Evolutionary conservation across 2,113 vertebrate genomes (phyloP).

Genomic region (Ahaetulla prasina): DNA sequence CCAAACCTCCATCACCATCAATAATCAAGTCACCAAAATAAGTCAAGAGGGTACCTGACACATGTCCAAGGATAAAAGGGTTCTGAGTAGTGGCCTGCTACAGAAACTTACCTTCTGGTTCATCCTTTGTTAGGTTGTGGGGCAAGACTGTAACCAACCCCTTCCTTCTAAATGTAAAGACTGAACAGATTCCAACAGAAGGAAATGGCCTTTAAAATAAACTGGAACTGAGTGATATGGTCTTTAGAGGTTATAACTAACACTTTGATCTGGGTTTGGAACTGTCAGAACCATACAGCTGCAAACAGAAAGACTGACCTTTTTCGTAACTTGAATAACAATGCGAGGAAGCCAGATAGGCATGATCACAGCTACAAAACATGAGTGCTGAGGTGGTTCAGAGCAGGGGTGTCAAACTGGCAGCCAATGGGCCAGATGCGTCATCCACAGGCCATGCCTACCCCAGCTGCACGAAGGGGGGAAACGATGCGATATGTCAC

Average conservation of each 20-base stretch:
- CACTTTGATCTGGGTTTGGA: neutral
- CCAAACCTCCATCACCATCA: neutral
- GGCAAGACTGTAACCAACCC: neutral
- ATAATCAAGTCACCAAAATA: neutral
- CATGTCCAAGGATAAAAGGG: neutral
- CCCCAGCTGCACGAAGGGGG: too few relatives aligned
- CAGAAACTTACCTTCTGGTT: neutral
- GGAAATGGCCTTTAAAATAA: neutral
- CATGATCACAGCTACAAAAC: neutral
- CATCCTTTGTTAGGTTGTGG: neutral
- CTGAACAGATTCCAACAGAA: neutral
- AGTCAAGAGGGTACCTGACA: neutral
- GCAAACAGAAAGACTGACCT: neutral
- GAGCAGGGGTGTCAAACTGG: too few relatives aligned
- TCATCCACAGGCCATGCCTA: fast-evolving
- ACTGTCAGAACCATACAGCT: neutral
- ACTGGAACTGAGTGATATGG: neutral
- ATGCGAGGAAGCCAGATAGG: neutral
- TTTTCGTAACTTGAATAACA: neutral
- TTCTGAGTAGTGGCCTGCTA: neutral
- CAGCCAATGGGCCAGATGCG: fast-evolving
- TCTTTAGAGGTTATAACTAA: neutral
- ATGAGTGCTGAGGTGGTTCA: neutral
- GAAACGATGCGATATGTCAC: too few relatives aligned
- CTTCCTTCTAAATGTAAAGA: neutral